Conservation (phyloP, 2,113 vertebrate species). For the Indicator maculatus region DNA sequence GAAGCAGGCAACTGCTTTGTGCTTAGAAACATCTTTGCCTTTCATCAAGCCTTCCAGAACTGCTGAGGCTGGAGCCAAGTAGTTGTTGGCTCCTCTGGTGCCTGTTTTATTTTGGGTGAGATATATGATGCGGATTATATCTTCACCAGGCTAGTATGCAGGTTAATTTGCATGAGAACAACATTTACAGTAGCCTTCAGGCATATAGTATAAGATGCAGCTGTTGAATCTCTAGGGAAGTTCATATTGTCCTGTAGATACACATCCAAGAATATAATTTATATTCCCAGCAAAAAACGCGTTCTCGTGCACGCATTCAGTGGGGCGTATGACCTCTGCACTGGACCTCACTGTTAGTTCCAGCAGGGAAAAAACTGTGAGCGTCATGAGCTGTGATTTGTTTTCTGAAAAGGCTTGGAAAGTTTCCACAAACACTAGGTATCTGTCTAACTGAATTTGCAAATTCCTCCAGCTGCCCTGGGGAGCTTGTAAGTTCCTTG, state of each 20-base stretch:
- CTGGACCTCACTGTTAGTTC: not conserved
- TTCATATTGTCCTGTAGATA: not conserved
- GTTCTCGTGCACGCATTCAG: not conserved
- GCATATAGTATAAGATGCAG: not conserved
- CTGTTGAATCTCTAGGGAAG: not conserved
- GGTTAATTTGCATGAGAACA: not conserved
- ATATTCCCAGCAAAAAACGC: not conserved
- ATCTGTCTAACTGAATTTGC: slow-evolving; percentile 26
- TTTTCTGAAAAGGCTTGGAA: slow-evolving; percentile 27
- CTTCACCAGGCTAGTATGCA: not conserved
- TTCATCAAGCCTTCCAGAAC: not conserved
- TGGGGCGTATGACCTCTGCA: not conserved
- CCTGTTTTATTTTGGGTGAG: not conserved
- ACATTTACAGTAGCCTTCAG: not conserved
- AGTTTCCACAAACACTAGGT: not conserved
- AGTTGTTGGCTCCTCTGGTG: not conserved
- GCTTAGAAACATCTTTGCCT: not conserved
- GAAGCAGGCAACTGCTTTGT: not conserved
- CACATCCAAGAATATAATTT: not conserved
- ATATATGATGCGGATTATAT: not conserved
- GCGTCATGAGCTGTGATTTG: not conserved
- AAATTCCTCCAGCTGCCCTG: slow-evolving; percentile 13
- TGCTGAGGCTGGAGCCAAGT: not conserved
- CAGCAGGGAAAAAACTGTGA: not conserved
- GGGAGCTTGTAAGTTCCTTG: slow-evolving; percentile 36